These are phyloP conservation scores for Lutraria lutraria DNA, from an alignment of 2,888 invertebrate genomes.

Conservation along the genomic window DNA sequence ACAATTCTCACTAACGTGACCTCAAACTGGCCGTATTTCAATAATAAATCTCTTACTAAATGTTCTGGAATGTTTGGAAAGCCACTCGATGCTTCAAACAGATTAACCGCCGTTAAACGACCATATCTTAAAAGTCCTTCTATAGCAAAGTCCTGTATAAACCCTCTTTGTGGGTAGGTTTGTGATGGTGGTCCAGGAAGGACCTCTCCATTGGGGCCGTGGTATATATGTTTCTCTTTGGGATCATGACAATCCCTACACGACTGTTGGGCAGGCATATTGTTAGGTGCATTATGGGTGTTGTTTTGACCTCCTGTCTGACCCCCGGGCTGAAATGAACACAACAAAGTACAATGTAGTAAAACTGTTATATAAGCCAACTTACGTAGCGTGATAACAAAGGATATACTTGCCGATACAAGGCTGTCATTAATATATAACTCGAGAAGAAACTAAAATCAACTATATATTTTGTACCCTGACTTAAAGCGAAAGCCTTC, in stretches of 20 bases:
- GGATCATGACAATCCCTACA: constrained; percentile 4
- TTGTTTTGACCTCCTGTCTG: neutral
- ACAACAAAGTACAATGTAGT: no score
- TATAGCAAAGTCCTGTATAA: constrained; percentile 63
- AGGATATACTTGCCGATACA: no score
- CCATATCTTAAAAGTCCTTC: constrained; percentile 67
- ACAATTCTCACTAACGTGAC: constrained; percentile 64
- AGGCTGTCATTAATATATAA: no score
- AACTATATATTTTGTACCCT: no score
- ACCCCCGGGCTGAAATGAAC: neutral
- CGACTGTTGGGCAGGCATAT: neutral
- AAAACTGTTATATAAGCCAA: no score
- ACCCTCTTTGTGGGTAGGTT: neutral
- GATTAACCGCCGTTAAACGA: constrained; percentile 56
- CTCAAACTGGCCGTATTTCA: constrained; percentile 67
- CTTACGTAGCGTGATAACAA: no score
- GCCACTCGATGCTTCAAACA: constrained; percentile 50
- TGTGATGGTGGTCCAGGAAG: constrained; percentile 64
- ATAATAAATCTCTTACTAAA: constrained; percentile 54
- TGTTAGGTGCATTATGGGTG: neutral
- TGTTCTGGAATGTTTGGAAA: constrained; percentile 71
- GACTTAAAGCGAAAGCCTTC: no score
- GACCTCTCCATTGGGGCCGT: constrained; percentile 72
- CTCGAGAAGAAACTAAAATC: no score
- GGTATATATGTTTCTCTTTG: constrained; percentile 65